Percentiles rank a stretch among this genome's conserved stretches.
Conservation (phyloP, 2,797 vertebrate genomes). For the Melanotaenia trifasciata region DNA sequence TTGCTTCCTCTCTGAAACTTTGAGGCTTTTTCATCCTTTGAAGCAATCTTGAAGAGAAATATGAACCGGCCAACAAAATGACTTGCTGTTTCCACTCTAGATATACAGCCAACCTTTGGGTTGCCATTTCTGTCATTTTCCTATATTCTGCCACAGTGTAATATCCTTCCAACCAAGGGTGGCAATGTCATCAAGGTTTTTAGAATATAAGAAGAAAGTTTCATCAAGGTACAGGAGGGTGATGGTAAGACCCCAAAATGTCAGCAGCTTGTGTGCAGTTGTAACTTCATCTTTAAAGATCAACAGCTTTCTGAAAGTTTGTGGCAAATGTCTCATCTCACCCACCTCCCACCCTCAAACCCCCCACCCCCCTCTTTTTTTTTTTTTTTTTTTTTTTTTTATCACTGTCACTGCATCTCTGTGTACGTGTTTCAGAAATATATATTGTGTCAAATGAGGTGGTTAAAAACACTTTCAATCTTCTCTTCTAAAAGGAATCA, state of each 20-base stretch:
- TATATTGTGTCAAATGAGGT: slow-evolving; percentile 46
- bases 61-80: slow-evolving; percentile 22
- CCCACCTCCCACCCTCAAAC: background rate
- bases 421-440: slow-evolving; percentile 55
- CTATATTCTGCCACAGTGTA: slow-evolving; percentile 19
- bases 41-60: slow-evolving; percentile 36
- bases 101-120: background rate
- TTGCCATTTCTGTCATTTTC: slow-evolving; percentile 41
- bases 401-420: slow-evolving; percentile 2
- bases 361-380: no score
- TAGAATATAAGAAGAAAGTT: slow-evolving; percentile 25
- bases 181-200: slow-evolving; percentile 28
- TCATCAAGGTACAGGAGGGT: slow-evolving; percentile 3
- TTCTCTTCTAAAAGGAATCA: slow-evolving; percentile 70
- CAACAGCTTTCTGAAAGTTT: slow-evolving; percentile 61
- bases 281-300: slow-evolving; percentile 53
- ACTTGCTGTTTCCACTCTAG: no score
- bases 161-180: slow-evolving; percentile 34
- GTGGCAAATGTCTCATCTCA: slow-evolving; percentile 47
- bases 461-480: slow-evolving; percentile 34
- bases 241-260: slow-evolving; percentile 37
- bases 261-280: slow-evolving; percentile 15
- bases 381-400: background rate
- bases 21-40: slow-evolving; percentile 1
- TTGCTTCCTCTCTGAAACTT: background rate